phyloP scores from a whole-genome alignment of 2,888 invertebrate genomes.

The Leucania comma region DNA sequence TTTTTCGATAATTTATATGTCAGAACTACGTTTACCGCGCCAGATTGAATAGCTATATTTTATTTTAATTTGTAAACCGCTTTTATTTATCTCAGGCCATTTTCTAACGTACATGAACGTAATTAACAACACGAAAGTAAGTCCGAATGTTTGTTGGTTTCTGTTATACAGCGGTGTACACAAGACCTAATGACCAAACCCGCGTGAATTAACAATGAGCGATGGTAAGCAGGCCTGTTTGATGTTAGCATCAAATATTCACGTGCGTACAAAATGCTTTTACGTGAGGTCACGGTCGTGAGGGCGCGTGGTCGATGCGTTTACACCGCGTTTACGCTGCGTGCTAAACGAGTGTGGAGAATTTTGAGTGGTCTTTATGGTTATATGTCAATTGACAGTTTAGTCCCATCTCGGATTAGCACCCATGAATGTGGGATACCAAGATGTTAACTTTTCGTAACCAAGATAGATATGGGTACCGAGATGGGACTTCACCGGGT shows the following conservation, averaged over 20 bases:
- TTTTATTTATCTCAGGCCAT: no score
- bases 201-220: slow-evolving; percentile 57
- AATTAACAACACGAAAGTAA: slow-evolving; percentile 10
- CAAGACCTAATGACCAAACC: slow-evolving; percentile 24
- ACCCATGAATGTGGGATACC: no score
- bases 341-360: not conserved
- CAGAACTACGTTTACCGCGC: no score
- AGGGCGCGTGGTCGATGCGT: slow-evolving; percentile 21
- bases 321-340: slow-evolving; percentile 13
- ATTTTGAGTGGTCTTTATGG: no score
- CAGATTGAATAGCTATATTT: no score
- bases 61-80: no score
- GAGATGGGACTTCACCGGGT: no score
- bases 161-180: slow-evolving; percentile 11
- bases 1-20: no score
- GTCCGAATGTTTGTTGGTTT: slow-evolving; percentile 4
- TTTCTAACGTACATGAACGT: not conserved
- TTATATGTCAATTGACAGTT: no score
- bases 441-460: no score
- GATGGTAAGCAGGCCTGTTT: slow-evolving; percentile 44
- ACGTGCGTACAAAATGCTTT: slow-evolving; percentile 58
- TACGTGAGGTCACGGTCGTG: slow-evolving; percentile 42
- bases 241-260: slow-evolving; percentile 60
- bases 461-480: no score
- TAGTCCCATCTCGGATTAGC: no score